These are phyloP conservation scores for Anadara kagoshimensis DNA, from an alignment of 1,140 invertebrate species.

Conservation along the genomic window DNA sequence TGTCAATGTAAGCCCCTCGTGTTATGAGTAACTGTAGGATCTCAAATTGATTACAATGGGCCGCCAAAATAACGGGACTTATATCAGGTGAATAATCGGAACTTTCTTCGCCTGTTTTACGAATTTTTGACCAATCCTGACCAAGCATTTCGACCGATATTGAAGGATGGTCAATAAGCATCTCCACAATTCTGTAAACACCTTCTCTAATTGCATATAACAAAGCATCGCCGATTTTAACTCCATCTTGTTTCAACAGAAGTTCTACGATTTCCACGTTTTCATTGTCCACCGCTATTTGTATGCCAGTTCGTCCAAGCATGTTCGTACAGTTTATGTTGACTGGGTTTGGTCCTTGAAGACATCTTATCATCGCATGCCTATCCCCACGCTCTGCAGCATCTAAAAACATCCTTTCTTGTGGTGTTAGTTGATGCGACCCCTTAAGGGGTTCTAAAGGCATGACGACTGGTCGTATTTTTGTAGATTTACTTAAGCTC, in stretches of 20 bases:
- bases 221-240: conserved; percentile 73
- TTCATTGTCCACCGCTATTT: conserved; percentile 74
- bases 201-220: conserved; percentile 73
- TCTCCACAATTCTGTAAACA: conserved; percentile 78
- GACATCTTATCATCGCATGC: conserved; percentile 75
- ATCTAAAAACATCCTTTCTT: conserved; percentile 76
- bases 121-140: conserved; percentile 62
- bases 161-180: conserved; percentile 78
- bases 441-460: conserved; percentile 67
- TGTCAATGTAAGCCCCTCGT: conserved; percentile 68
- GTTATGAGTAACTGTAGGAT: conserved; percentile 72
- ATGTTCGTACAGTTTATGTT: conserved; percentile 79
- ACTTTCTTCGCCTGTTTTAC: conserved; percentile 56
- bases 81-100: conserved; percentile 70
- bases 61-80: conserved; percentile 71
- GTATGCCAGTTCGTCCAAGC: conserved; percentile 77
- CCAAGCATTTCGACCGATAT: conserved; percentile 66
- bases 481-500: no score
- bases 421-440: conserved; percentile 71
- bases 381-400: conserved; percentile 78
- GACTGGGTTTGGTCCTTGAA: conserved; percentile 74
- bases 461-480: conserved; percentile 50
- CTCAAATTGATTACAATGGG: conserved; percentile 73
- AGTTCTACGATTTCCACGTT: conserved; percentile 71
- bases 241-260: conserved; percentile 64